phyloP scores from a whole-genome alignment of 2,888 invertebrate genomes.

The Agrotis puta region DNA sequence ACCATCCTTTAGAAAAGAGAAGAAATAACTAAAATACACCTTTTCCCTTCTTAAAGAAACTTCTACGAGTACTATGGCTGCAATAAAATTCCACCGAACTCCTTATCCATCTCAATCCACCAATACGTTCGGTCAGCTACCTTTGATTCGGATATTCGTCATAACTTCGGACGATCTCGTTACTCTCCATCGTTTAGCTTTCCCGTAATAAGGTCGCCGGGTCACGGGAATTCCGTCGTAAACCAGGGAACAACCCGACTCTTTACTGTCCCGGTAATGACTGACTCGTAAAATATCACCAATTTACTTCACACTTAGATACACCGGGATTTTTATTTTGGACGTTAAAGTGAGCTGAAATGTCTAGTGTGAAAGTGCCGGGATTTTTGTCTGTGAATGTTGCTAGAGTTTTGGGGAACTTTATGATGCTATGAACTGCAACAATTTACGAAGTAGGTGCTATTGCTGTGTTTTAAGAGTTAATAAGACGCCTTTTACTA shows the following conservation, averaged over 20 bases:
- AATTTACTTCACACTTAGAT: slow-evolving; percentile 86
- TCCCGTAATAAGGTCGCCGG: slow-evolving; percentile 81
- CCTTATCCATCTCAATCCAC: not conserved
- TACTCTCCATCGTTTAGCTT: slow-evolving; percentile 70
- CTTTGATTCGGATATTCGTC: slow-evolving; percentile 53
- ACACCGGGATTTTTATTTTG: slow-evolving; percentile 67
- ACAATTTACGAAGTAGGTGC: slow-evolving; percentile 7
- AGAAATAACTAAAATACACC: not conserved
- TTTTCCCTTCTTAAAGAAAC: not conserved
- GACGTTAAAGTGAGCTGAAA: slow-evolving; percentile 59
- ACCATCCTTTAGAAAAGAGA: no score
- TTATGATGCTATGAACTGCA: slow-evolving; percentile 9
- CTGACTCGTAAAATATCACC: slow-evolving; percentile 87
- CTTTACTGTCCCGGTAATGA: slow-evolving; percentile 86
- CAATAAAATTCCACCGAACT: slow-evolving; percentile 19
- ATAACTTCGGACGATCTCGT: slow-evolving; percentile 62
- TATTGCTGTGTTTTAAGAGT: not conserved
- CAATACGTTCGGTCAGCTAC: slow-evolving; percentile 38
- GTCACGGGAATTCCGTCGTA: slow-evolving; percentile 85
- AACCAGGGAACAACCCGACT: slow-evolving; percentile 78
- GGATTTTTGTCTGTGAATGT: slow-evolving; percentile 19
- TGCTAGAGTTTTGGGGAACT: not conserved
- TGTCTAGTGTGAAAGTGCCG: slow-evolving; percentile 8
- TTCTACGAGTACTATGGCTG: not conserved
- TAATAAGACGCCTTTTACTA: not conserved